These are phyloP conservation scores for Kryptolebias marmoratus DNA, from an alignment of 2,113 vertebrate genomes.

Conservation along the genomic window DNA sequence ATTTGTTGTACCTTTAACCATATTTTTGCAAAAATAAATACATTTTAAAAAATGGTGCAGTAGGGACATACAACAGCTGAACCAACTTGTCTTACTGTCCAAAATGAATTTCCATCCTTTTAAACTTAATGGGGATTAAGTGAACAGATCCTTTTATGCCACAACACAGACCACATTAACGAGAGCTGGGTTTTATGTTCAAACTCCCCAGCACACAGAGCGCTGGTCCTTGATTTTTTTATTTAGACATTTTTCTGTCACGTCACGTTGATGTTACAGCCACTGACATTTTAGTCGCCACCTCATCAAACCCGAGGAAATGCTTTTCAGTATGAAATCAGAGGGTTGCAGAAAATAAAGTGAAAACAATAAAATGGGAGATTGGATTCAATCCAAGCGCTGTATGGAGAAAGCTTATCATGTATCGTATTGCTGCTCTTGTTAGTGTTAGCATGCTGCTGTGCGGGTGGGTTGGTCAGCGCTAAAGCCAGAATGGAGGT, in stretches of 20 bases:
- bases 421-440: slow-evolving; percentile 56
- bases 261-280: slow-evolving; percentile 55
- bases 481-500: slow-evolving; percentile 61
- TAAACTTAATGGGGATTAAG: slow-evolving; percentile 30
- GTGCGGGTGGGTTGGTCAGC: slow-evolving; percentile 55
- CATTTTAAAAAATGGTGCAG: not conserved
- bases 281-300: slow-evolving; percentile 60
- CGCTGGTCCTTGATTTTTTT: slow-evolving; percentile 44
- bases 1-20: slow-evolving; percentile 13
- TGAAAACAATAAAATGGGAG: slow-evolving; percentile 44
- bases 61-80: slow-evolving; percentile 15
- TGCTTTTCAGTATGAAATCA: slow-evolving; percentile 37
- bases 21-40: not conserved
- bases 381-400: slow-evolving; percentile 52
- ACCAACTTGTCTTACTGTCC: slow-evolving; percentile 17
- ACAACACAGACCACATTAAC: slow-evolving; percentile 46
- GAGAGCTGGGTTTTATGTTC: slow-evolving; percentile 37
- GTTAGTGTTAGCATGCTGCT: slow-evolving; percentile 60
- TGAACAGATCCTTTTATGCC: slow-evolving; percentile 19
- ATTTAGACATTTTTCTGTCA: slow-evolving; percentile 50
- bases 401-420: slow-evolving; percentile 48
- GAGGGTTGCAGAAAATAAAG: slow-evolving; percentile 34
- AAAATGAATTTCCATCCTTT: slow-evolving; percentile 41
- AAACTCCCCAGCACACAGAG: slow-evolving; percentile 28
- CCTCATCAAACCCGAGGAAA: slow-evolving; percentile 61